Base-by-base conservation (phyloP, 2,888 invertebrate species). In the Pyrrhosoma nymphula region DNA sequence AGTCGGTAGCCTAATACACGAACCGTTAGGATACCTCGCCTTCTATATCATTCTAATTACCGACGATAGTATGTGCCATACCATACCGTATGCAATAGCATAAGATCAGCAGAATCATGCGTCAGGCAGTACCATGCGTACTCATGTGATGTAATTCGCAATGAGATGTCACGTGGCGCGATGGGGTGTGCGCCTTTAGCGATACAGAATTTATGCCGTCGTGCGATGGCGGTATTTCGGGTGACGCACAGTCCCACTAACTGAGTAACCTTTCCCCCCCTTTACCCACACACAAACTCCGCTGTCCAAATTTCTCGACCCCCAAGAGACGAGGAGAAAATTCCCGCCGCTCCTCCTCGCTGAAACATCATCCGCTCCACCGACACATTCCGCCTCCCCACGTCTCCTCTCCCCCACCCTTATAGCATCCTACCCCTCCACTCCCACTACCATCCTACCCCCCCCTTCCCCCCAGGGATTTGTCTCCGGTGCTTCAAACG, bases 241-340 rank as follows among this genome's bases (percentile, higher is more conserved):
- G 20, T 60, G 60, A 60, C 60, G 60, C 60, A 60, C 60, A 12
- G 60, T 4, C 26, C 12, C 26, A 47, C 69, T 69, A 69, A 93
- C 69, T 35, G 35, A 26, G 82, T 18, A 82, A 35, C 89, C 89
- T 14, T 35, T 55, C 56, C 26, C 88, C 88, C n/a, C 26, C 3
- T 30, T 18, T 56, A 60, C 63, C 35, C 60, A 60, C 56, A 91
- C 10, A 23, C 14, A 26, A 35, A 47, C 69, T 63, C 63, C 91
- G 63, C 93, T 69, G 93, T 75, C 63, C 63, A 82, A 82, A 82
- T 35, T 82, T 82, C 82, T n/a, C 82, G 82, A 35, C 82, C 69
- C 14, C 30, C 63, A 23, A 30, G 88, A 39, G 88, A 88, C 16
- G 88, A 60, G 89, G 30, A 35, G 82, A 35, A 82, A 82, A 35